Evolutionary conservation across 2,888 invertebrate genomes (phyloP), one percentile per base, ranked within the genome.

Genomic region (Morpho achilles): DNA sequence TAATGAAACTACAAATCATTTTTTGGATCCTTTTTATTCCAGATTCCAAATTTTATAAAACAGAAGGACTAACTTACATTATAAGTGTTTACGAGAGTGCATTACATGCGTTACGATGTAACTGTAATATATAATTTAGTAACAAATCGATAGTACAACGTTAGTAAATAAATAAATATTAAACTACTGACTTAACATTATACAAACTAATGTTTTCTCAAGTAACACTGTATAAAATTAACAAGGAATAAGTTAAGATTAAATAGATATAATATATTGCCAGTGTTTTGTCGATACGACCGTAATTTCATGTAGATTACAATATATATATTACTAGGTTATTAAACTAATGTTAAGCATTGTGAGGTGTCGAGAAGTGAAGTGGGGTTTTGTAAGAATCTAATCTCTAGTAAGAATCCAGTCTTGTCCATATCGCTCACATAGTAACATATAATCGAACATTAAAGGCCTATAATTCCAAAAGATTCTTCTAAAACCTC

Each of bases 41-140:
- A 61, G 66, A 72, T 73, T 78, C 70, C 73, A 77, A 73, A 75
- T 82, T 83, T 83, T 75, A 75, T 77, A 78, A 79, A 72, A 85
- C 79, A 82, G 76, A 81, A 84, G 76, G 73, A 71, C 79, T 79
- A 82, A 76, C 73, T 80, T 80, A 82, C 67, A 52, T 69, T 66
- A 69, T 70, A 70, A 73, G 69, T 75, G 72, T 81, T 54, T 79
- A 84, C 78, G 76, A 80, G 78, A 77, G 79, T 82, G 86, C 85
- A 84, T 84, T 81, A 82, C 78, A 84, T 84, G 84, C 83, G 67
- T 76, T 70, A 73, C 68, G 69, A 77, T 75, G 74, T 72, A 68
- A 70, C 64, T 62, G 63, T 63, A 58, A 64, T 72, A 74, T 73
- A 73, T 73, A 75, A 77, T 76, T 77, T 74, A 75, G 73, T 77